Base-by-base conservation (phyloP, 2,888 invertebrate species). In the Linnaemya vulpina region DNA sequence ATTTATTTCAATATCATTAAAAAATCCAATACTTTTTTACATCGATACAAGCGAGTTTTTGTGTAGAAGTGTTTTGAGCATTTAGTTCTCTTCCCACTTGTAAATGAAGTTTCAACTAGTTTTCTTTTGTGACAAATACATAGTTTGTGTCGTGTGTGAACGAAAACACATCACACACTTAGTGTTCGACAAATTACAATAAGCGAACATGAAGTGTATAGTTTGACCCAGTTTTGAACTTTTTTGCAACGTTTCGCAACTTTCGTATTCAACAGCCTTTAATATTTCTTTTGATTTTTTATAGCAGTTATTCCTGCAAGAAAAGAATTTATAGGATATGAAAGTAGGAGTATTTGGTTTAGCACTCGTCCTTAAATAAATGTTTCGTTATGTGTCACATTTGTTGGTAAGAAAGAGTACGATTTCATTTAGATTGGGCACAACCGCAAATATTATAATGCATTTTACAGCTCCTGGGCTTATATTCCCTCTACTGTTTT, bases 151-250 rank as follows among this genome's bases (percentile, higher is more conserved):
- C 65, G 38, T 65, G 11, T 30, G 9, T 5, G 17, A 25, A 46
- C 11, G 38, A 17, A 22, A 73, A 78, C 20, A 63, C 53, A 63
- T 62, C 70, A 30, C 25, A 40, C 53, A 53, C 20, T 70, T 73
- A 49, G 58, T 73, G 43, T 65, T 74, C 73, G 73, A 67, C 40
- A 58, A 73, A 63, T 62, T 55, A 49, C 71, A 65, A 79, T 67
- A 25, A 65, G 15, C 11, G 11, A 67, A 60, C 58, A 67, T 80
- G 15, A 49, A 80, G 79, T 73, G 67, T 25, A 40, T 49, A 82
- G 82, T 85, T 82, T 85, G 85, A 85, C 85, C 85, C 20, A 85
- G 81, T 85, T 85, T 82, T 38, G 22, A 25, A 43, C 71, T 74
- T 30, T 38, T 30, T 62, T 62, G 53, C 68, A 62, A 63, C 62